Conservation (phyloP, 1,140 invertebrate genomes). For the Oreohelix idahoensis region DNA sequence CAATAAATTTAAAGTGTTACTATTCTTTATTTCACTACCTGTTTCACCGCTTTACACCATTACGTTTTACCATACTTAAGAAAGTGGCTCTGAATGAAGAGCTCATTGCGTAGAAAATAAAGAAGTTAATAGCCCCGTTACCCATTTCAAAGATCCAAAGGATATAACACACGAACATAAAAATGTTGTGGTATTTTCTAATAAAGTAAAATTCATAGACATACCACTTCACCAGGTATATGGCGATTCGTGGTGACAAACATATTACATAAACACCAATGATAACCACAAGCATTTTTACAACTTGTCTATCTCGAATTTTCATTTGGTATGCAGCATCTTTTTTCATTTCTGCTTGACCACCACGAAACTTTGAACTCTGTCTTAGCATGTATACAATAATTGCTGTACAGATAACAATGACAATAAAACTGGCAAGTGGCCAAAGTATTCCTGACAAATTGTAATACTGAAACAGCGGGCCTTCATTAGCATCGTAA, state of each 20-base stretch:
- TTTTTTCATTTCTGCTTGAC: not conserved
- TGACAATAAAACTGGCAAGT: constrained; percentile 10
- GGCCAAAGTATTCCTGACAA: constrained; percentile 1
- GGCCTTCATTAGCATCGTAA: not conserved
- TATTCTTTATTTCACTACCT: no score
- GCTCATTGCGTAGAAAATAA: constrained; percentile 14
- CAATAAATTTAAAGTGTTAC: no score
- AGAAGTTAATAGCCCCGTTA: constrained; percentile 13
- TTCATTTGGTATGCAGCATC: not conserved
- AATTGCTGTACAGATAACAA: constrained; percentile 18
- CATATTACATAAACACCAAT: constrained; percentile 1
- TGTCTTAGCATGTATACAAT: constrained; percentile 6
- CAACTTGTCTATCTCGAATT: constrained; percentile 13
- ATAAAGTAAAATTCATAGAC: constrained; percentile 21
- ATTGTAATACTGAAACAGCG: constrained; percentile 7
- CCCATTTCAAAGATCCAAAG: constrained; percentile 3
- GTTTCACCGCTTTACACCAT: not conserved
- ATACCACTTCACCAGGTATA: constrained; percentile 2
- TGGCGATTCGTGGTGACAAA: constrained; percentile 4
- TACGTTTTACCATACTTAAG: not conserved
- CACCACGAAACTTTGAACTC: not conserved
- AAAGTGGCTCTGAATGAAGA: constrained; percentile 17
- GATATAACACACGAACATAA: constrained; percentile 1
- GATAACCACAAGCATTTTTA: constrained; percentile 24
- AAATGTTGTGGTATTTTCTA: constrained; percentile 9